Evolutionary conservation across 2,113 vertebrate species (phyloP).

Genomic region (Platanista minor): DNA sequence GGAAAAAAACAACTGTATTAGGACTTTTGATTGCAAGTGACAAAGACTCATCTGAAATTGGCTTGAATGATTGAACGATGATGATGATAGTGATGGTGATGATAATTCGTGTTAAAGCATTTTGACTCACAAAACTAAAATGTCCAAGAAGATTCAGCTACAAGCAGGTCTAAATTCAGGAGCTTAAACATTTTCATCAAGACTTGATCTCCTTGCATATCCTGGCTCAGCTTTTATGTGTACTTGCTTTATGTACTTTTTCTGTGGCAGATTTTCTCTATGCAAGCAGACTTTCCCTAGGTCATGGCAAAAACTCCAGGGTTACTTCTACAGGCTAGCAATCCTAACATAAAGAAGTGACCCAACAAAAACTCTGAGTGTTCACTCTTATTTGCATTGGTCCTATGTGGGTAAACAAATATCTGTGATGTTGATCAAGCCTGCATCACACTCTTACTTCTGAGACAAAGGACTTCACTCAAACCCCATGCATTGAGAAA

Average conservation of each 20-base stretch:
- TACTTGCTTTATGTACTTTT: neutral
- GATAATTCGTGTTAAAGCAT: neutral
- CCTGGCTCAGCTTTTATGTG: neutral
- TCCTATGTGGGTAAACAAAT: neutral
- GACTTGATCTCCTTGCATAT: neutral
- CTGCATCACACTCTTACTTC: neutral
- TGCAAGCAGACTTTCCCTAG: neutral
- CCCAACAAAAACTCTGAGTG: neutral
- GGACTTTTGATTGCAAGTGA: neutral
- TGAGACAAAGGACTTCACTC: neutral
- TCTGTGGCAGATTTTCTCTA: neutral
- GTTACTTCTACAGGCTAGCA: neutral
- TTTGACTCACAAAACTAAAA: neutral
- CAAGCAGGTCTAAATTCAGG: neutral
- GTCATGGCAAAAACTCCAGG: neutral
- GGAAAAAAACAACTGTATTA: neutral
- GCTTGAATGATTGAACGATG: neutral
- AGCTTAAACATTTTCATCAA: neutral
- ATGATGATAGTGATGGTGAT: neutral
- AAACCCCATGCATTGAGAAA: neutral
- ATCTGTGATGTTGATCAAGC: neutral
- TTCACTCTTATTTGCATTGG: neutral
- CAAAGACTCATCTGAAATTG: neutral
- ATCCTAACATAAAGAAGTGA: neutral
- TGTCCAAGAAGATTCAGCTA: neutral